Evolutionary conservation across 2,113 vertebrate species (phyloP), one percentile per base, ranked within the genome.

Genomic region (Datnioides undecimradiatus): DNA sequence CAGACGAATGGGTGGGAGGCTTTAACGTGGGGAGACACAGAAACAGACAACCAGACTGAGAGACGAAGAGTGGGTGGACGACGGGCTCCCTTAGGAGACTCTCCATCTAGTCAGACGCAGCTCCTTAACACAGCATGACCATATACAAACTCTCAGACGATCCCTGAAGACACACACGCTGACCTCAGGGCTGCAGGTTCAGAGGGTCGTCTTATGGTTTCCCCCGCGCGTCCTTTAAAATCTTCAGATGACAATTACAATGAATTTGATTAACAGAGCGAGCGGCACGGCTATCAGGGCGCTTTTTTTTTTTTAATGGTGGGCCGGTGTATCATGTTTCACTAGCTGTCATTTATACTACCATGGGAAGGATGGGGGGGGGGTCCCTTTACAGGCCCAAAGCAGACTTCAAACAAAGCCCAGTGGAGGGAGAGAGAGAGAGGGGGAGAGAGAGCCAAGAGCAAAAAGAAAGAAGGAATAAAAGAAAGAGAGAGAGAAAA

Each of bases 281-380:
- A 84, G 83, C 73, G 40, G 80, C 60, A 40, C 45, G 85, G 87
- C 89, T 90, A 93, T 90, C 73, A 40, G 64, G 64, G 76, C 65
- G 70, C 19, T 46, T 90, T 86, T 85, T 55, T 78, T 79, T 49
- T 63, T 81, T 33, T 19, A 77, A 90, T 73, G 64, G 81, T 51
- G 76, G 90, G 81, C 79, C 82, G 74, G 75, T 71, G 63, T 91
- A 88, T 95, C 88, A 4, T 1, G 81, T 95, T 95, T 95, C 95
- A 94, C 93, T 88, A 92, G 93, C 94, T 95, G 94, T 94, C 93
- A 94, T 93, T 95, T 94, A 93, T 92, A 94, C 75, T 82, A 75
- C 86, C 81, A 62, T 40, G 80, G 90, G 76, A 89, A 88, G 80
- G 84, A 82, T 17, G 23, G 55, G 38, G 23, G 55, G 38, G 86